A percentile compares a stretch with the other conserved stretches of the same genome.
phyloP scores from a whole-genome alignment of 2,797 vertebrate genomes.

The Melanitta fusca region DNA sequence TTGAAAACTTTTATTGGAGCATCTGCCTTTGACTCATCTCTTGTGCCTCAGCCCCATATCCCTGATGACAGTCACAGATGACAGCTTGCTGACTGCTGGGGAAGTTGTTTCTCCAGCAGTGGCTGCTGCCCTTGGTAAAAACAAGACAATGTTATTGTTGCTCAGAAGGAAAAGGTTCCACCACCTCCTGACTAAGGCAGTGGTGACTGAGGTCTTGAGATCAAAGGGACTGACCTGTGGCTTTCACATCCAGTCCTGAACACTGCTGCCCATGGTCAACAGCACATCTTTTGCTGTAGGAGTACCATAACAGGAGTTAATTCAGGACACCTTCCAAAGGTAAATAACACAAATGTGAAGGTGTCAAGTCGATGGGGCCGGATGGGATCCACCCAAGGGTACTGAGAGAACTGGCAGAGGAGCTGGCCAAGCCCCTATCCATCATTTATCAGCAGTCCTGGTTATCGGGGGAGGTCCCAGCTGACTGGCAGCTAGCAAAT shows the following conservation, averaged over 20 bases:
- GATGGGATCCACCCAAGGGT: no score
- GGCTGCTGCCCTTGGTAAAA: not conserved
- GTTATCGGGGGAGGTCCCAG: no score
- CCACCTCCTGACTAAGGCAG: not conserved
- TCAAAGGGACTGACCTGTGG: not conserved
- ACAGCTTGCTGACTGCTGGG: not conserved
- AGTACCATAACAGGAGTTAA: not conserved
- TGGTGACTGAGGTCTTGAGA: not conserved
- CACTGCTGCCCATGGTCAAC: not conserved
- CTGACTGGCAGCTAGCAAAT: no score
- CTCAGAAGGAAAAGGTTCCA: not conserved
- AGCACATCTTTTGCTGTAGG: not conserved
- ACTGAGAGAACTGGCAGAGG: no score
- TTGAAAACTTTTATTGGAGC: not conserved
- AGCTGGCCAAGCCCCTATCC: no score
- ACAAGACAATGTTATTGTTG: not conserved
- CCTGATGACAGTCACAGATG: accelerated
- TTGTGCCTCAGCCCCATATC: not conserved
- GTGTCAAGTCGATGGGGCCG: no score
- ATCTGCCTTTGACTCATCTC: not conserved
- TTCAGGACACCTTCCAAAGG: not conserved
- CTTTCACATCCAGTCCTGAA: not conserved
- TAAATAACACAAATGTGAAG: not conserved
- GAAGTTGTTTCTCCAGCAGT: not conserved
- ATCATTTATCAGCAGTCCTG: no score